Conservation (phyloP, 2,888 invertebrate species). For the Nephrotoma appendiculata region DNA sequence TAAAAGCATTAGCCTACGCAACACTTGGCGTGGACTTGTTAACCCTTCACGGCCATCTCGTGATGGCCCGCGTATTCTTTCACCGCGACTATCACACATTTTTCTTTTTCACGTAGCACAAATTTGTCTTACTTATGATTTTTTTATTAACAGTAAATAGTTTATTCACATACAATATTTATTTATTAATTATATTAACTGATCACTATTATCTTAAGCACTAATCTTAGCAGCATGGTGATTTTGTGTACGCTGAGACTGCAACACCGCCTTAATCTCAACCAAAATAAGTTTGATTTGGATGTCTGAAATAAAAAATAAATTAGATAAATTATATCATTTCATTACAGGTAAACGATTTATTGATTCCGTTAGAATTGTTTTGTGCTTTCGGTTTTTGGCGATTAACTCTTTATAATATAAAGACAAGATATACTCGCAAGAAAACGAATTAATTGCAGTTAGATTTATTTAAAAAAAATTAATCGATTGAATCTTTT, state of each 20-base stretch:
- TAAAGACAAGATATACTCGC: too few relatives aligned
- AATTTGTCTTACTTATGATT: not conserved
- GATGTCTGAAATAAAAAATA: not conserved
- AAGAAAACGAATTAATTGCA: not conserved
- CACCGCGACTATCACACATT: conserved; percentile 53
- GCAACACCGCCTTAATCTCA: too few relatives aligned
- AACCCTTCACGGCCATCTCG: conserved; percentile 42
- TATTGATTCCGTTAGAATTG: not conserved
- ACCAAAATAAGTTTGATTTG: not conserved
- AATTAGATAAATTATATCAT: not conserved
- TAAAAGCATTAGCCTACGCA: conserved; percentile 58
- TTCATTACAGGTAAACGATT: not conserved
- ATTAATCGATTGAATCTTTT: not conserved
- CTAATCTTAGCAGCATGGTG: not conserved
- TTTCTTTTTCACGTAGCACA: not conserved
- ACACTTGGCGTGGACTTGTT: conserved; percentile 50
- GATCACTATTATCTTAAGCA: not conserved
- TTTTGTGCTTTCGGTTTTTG: not conserved
- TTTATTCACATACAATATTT: not conserved
- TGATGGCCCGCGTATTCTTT: conserved; percentile 50
- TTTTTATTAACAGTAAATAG: not conserved
- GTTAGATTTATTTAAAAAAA: not conserved
- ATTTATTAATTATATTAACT: not conserved
- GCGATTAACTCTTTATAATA: too few relatives aligned
- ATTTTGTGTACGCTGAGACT: not conserved